A percentile compares a stretch with the other conserved stretches of the same genome.
phyloP scores from a whole-genome alignment of 2,797 vertebrate species.

The Tauraco hartlaubi region DNA sequence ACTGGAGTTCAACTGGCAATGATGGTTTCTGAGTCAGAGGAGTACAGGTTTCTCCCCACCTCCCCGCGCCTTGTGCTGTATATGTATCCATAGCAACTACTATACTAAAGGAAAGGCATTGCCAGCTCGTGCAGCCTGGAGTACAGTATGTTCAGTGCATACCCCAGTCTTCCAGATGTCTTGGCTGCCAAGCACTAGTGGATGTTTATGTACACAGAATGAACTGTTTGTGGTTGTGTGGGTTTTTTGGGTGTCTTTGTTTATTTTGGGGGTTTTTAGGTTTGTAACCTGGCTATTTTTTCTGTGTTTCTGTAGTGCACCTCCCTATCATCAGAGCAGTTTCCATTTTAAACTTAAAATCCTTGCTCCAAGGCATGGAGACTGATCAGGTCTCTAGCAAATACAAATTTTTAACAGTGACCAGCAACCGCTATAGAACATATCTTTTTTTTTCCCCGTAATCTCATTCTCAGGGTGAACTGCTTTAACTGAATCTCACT shows the following conservation, averaged over 20 bases:
- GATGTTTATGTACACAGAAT: background rate
- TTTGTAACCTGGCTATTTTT: background rate
- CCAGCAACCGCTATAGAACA: background rate
- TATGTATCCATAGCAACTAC: background rate
- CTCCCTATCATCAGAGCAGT: background rate
- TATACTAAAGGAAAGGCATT: background rate
- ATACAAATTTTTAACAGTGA: background rate
- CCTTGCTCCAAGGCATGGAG: background rate
- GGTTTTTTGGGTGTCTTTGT: background rate
- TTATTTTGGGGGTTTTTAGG: background rate
- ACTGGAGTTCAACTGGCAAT: background rate
- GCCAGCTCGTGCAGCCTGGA: accelerated
- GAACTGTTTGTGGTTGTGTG: background rate
- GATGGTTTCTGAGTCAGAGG: background rate
- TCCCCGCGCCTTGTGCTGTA: background rate
- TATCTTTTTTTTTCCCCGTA: background rate
- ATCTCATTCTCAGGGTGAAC: background rate
- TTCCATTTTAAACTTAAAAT: background rate
- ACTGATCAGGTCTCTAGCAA: background rate
- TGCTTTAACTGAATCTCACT: background rate
- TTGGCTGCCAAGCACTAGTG: background rate
- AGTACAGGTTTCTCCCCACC: background rate
- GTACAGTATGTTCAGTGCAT: background rate
- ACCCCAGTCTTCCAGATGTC: background rate
- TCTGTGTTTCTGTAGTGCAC: background rate